A percentile compares a stretch with the other conserved stretches of the same genome.
These are phyloP conservation scores for Thaumetopoea pityocampa DNA, from an alignment of 1,140 invertebrate genomes.

Conservation along the genomic window DNA sequence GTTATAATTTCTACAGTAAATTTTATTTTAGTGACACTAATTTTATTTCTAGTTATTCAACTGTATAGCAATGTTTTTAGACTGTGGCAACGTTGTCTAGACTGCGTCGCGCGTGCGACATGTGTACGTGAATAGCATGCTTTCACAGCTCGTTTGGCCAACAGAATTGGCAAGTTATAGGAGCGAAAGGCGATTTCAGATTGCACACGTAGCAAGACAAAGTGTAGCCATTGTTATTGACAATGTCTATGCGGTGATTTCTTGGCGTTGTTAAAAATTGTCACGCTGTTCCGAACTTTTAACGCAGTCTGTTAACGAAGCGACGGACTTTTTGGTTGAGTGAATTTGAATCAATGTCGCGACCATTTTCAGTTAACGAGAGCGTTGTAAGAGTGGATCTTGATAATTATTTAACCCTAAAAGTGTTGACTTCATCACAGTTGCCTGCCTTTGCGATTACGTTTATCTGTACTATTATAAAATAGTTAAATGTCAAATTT, in stretches of 20 bases:
- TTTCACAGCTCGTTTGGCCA: conserved; percentile 26
- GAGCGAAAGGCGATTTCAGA: conserved; percentile 25
- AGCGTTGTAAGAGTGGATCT: no score
- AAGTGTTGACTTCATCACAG: no score
- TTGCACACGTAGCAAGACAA: conserved; percentile 30
- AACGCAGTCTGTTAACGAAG: background rate
- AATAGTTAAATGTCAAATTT: no score
- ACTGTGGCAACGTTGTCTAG: conserved; percentile 13
- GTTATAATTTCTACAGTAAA: no score
- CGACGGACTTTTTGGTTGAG: background rate
- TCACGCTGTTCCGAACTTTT: background rate
- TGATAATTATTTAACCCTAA: no score
- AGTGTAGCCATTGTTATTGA: conserved; percentile 23
- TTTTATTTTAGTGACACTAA: no score
- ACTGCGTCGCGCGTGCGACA: conserved; percentile 15
- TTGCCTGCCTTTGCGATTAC: no score
- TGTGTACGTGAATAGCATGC: conserved; percentile 28
- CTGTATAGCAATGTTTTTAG: no score
- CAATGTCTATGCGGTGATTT: conserved; percentile 14
- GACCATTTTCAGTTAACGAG: no score
- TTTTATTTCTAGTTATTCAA: no score
- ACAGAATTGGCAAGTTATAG: conserved; percentile 25
- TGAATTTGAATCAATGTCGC: no score
- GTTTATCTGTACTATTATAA: no score
- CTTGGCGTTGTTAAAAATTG: conserved; percentile 9